Base-by-base conservation (phyloP, 1,140 invertebrate genomes). In the Aphidius ervi region DNA sequence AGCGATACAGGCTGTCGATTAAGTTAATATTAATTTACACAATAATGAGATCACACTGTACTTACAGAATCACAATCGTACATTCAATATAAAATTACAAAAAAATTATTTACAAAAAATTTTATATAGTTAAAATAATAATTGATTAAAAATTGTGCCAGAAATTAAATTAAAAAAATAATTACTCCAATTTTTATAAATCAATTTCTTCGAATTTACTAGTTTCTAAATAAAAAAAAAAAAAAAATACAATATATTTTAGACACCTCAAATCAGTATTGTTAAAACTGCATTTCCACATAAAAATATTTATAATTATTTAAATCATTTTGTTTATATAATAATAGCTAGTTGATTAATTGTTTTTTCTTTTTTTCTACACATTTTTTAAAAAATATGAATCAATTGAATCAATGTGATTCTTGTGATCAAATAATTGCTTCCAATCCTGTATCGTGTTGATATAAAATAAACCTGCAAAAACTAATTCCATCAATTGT, bases 391-490 rank as follows among this genome's bases (percentile, higher is more conserved):
- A 31, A 16, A 16, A 16, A 31, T 31, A 31, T 31, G 23, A 31
- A 31, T 31, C 23, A 31, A 31, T 3, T 31, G 43, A 54, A 41
- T 9, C 40, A 41, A 42, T 39, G 39, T 54, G 20, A 54, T n/a
- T 9, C 20, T 37, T 20, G 46, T 45, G 39, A n/a, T 52, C 47
- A 37, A 46, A 31, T 49, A 10, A 48, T 62, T 50, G 43, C 55
- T 62, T 58, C 55, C 60, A 62, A 56, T 62, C 60, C 60, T 62
- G 60, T 62, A 62, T 62, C 60, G 60, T 49, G 49, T 46, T 46
- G 60, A 62, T 43, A 57, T 56, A 46, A 16, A 43, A 57, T 58
- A 54, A 57, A 57, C 40, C 54, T 50, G 31, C 46, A 41, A 23
- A 45, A 46, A 43, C 52, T 39, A 46, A 58, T 62, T 62, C 57